phyloP scores from a whole-genome alignment of 53 echinoderm and acorn worm species.

The Apostichopus leukothele region DNA sequence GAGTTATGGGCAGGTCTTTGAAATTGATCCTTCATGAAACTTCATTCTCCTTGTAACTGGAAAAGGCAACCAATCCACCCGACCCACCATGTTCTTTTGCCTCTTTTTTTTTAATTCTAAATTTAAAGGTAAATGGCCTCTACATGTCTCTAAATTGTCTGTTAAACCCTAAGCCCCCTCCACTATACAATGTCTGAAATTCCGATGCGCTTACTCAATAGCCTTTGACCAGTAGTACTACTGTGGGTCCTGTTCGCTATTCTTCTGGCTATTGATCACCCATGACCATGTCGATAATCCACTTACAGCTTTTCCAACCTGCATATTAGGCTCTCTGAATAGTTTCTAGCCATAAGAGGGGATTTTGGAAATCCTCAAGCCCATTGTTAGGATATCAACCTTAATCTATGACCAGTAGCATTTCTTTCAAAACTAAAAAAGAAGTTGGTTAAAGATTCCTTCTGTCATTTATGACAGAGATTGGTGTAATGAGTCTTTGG shows the following conservation, averaged over 20 bases:
- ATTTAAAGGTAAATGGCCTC: background rate
- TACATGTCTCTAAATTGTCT: background rate
- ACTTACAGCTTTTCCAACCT: constrained; percentile 4
- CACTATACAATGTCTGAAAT: background rate
- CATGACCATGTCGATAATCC: background rate
- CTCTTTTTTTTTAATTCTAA: background rate
- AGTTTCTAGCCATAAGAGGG: constrained; percentile 1
- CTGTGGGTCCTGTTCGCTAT: background rate
- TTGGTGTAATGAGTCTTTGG: background rate
- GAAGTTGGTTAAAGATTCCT: background rate
- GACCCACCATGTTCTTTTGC: background rate
- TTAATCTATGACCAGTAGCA: background rate
- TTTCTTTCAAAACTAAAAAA: background rate
- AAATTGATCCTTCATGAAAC: no score
- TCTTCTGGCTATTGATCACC: background rate
- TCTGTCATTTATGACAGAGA: background rate
- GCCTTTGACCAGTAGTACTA: background rate
- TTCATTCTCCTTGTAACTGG: background rate
- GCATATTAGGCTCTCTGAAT: constrained; percentile 10
- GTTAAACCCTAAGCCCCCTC: background rate
- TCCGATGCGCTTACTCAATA: background rate
- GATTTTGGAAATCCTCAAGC: background rate
- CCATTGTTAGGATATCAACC: background rate
- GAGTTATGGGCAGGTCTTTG: no score
- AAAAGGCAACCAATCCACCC: background rate